A percentile compares a stretch with the other conserved stretches of the same genome.
Evolutionary conservation across 2,797 vertebrate species (phyloP).

Genomic region (Cephalopachus bancanus): DNA sequence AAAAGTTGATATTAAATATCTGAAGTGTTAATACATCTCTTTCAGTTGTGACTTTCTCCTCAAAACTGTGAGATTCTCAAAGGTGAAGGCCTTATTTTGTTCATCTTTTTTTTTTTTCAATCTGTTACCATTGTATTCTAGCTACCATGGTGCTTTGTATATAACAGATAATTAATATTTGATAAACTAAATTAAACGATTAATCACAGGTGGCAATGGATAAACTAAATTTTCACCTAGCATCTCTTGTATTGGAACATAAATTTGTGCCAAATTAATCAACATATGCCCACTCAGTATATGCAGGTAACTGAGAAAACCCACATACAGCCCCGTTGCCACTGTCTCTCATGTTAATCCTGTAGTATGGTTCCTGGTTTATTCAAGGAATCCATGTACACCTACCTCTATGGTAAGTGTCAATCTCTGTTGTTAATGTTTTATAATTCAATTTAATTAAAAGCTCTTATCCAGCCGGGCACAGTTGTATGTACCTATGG

Average conservation of each 20-base stretch:
- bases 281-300: not conserved
- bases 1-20: conserved; percentile 10
- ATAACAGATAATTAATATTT: conserved; percentile 40
- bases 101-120: conserved; percentile 5
- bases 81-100: conserved; percentile 33
- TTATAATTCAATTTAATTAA: conserved; percentile 25
- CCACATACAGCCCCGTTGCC: not conserved
- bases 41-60: conserved; percentile 14
- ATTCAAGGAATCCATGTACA: not conserved
- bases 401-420: not conserved
- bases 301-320: not conserved
- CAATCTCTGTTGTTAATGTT: conserved; percentile 42
- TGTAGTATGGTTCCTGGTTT: conserved; percentile 17
- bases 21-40: conserved; percentile 42
- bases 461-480: not conserved
- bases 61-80: conserved; percentile 53
- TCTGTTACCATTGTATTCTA: not conserved
- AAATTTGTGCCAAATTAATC: conserved; percentile 5
- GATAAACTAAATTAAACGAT: conserved; percentile 32
- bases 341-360: not conserved
- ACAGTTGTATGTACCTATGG: not conserved
- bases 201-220: not conserved
- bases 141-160: not conserved
- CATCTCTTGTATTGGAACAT: conserved; percentile 12
- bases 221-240: conserved; percentile 34